Base-by-base conservation (phyloP, 2,888 invertebrate species). In the Patella caerulea region DNA sequence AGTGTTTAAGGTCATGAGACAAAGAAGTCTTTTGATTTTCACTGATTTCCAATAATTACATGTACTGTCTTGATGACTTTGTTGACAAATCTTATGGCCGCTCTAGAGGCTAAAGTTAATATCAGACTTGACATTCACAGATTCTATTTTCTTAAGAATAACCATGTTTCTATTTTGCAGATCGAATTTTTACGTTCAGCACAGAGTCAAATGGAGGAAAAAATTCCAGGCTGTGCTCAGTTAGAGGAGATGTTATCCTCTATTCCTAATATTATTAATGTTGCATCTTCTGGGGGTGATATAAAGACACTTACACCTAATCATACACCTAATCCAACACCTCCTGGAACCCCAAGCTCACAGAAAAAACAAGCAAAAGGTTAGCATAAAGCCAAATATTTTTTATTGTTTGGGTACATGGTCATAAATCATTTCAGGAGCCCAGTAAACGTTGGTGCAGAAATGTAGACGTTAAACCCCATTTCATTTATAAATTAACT, bases 111-210 rank as follows among this genome's bases (percentile, higher is more conserved):
- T 24, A 24, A 24, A 24, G 24, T 24, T 24, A 24, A 24, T 24
- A 24, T 24, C 24, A 24, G 24, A 1, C 34, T 45, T 72, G n/a
- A 15, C 45, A 53, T 0, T 72, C 17, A 17, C 14, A 29, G 19
- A 15, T 17, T 15, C 29, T 11, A 45, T 45, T 45, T 45, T 45
- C 45, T 45, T 45, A 9, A 45, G 9, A 45, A 45, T 45, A 45
- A 45, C 45, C 9, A 45, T 45, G 7, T 45, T 45, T 45, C 45
- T 45, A 45, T 45, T 19, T 86, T 85, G 34, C 84, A 93, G 92
- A 88, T 93, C 19, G 84, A 84, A 5, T 92, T 92, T 82, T 84
- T 93, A 15, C 89, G 90, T 71, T 86, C 88, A 14, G 85, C 92
- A 15, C 78, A 86, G 29, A 76, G 83, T 24, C 81, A 84, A 71